A percentile compares a stretch with the other conserved stretches of the same genome.
These are phyloP conservation scores for Ennomos fuscantarius DNA, from an alignment of 2,888 invertebrate genomes.

Conservation along the genomic window DNA sequence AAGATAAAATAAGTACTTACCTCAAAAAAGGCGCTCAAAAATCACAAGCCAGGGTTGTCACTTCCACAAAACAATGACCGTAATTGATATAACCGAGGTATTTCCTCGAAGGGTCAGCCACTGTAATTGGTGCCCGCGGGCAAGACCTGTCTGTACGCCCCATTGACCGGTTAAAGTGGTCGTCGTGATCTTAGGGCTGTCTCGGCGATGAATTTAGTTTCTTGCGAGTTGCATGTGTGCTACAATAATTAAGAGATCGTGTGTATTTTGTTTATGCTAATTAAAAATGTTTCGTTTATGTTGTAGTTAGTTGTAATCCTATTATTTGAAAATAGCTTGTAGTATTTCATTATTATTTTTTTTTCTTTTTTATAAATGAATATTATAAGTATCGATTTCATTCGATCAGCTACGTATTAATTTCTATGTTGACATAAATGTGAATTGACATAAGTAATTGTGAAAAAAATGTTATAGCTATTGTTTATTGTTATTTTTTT, in stretches of 20 bases:
- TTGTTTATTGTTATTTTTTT: no score
- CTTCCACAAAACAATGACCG: conserved; percentile 46
- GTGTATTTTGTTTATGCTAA: neutral
- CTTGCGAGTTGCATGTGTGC: conserved; percentile 5
- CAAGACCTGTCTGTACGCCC: conserved; percentile 52
- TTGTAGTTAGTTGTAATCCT: neutral
- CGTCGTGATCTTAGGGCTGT: conserved; percentile 38
- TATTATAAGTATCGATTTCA: no score
- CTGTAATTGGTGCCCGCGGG: conserved; percentile 64
- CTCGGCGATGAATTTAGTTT: neutral
- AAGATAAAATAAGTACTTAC: no score
- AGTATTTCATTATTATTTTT: no score
- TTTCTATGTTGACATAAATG: no score
- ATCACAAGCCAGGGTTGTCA: conserved; percentile 34
- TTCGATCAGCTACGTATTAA: no score
- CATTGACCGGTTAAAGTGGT: conserved; percentile 54
- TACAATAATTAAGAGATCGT: neutral
- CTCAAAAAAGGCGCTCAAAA: conserved; percentile 2
- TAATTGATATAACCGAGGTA: conserved; percentile 63
- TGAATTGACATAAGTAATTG: no score
- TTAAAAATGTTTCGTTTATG: neutral
- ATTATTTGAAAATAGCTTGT: no score
- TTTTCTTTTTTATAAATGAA: no score
- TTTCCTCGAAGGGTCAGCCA: conserved; percentile 60
- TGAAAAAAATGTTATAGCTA: no score